Evolutionary conservation across 2,888 invertebrate species (phyloP).

Genomic region (Anoplius nigerrimus): DNA sequence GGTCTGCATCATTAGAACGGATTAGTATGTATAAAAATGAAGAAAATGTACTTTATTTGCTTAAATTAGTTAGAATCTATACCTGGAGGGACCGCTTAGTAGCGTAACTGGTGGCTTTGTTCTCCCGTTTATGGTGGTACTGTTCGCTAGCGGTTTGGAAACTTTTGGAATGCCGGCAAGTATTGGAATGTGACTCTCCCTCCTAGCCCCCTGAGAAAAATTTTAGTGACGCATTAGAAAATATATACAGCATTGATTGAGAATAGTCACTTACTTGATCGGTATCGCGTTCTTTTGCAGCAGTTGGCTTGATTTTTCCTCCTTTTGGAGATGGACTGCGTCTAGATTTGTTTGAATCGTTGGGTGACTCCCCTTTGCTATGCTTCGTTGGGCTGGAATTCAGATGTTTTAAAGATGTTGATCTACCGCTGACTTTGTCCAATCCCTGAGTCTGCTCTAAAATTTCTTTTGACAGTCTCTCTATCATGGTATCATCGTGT

Average conservation of each 20-base stretch:
- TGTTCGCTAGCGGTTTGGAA: conserved; percentile 44
- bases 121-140: conserved; percentile 43
- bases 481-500: conserved; percentile 59
- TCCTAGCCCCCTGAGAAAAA: conserved; percentile 31
- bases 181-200: conserved; percentile 45
- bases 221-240: neutral
- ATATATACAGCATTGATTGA: neutral
- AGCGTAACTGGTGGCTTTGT: conserved; percentile 65
- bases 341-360: conserved; percentile 3
- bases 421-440: conserved; percentile 40
- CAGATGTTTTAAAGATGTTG: conserved; percentile 12
- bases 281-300: conserved; percentile 40
- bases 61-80: conserved; percentile 16
- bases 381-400: neutral
- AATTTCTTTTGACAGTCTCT: conserved; percentile 67
- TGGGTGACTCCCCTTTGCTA: neutral
- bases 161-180: conserved; percentile 65
- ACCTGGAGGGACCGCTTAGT: conserved; percentile 63
- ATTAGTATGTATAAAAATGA: neutral
- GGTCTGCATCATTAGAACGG: conserved; percentile 39
- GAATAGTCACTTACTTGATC: neutral
- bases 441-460: conserved; percentile 67
- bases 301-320: conserved; percentile 19
- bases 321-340: conserved; percentile 4
- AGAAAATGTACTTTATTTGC: neutral